phyloP scores from a whole-genome alignment of 2,113 vertebrate species.

The Lepus timidus region DNA sequence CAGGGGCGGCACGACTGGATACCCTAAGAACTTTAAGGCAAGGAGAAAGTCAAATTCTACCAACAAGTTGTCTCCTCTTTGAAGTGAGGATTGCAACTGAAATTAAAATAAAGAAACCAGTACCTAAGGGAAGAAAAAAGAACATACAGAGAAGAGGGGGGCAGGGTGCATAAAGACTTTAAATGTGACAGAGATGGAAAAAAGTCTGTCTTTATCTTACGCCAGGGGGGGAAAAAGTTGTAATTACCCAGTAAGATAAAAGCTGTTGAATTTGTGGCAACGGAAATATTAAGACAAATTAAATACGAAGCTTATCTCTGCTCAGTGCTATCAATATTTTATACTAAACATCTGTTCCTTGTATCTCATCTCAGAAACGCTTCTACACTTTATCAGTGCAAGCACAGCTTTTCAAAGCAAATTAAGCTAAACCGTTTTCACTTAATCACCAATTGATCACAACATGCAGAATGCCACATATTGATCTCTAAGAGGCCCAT shows the following conservation, averaged over 20 bases:
- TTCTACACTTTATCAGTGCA: constrained; percentile 83
- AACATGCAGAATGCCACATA: constrained; percentile 80
- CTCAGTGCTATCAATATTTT: constrained; percentile 82
- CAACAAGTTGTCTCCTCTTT: constrained; percentile 44
- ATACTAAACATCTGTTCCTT: constrained; percentile 82
- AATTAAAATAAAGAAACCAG: constrained; percentile 54
- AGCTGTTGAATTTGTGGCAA: constrained; percentile 83
- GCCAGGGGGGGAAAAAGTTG: constrained; percentile 17
- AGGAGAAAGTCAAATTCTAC: constrained; percentile 28
- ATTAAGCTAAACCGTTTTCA: constrained; percentile 82
- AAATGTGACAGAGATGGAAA: constrained; percentile 63
- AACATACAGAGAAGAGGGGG: not conserved
- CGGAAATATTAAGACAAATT: constrained; percentile 86
- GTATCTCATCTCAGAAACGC: constrained; percentile 84
- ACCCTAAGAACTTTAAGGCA: not conserved
- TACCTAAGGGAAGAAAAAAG: constrained; percentile 26
- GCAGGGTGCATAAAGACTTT: constrained; percentile 49
- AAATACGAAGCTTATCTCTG: constrained; percentile 83
- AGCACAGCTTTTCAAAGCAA: constrained; percentile 85
- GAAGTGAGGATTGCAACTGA: constrained; percentile 53
- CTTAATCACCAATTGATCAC: constrained; percentile 85
- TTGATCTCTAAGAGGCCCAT: constrained; percentile 79
- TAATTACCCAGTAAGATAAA: constrained; percentile 81
- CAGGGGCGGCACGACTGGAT: not conserved
- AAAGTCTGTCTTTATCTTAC: constrained; percentile 67